These are phyloP conservation scores for Halcyon senegalensis DNA, from an alignment of 2,113 vertebrate species.

Conservation along the genomic window DNA sequence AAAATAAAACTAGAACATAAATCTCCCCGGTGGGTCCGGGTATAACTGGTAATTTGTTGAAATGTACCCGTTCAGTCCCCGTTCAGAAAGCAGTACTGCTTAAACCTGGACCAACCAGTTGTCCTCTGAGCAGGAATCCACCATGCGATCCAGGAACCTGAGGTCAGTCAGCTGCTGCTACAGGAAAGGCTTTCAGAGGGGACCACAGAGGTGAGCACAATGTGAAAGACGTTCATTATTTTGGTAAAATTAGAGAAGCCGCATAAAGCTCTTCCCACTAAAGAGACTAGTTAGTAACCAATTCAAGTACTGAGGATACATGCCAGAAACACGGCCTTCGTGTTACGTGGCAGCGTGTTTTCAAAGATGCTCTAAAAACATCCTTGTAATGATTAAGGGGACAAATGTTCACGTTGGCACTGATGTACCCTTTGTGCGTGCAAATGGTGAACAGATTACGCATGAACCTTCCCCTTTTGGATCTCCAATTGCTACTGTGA, in stretches of 20 bases:
- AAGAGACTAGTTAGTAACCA: not conserved
- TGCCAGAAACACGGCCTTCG: not conserved
- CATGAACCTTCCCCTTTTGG: not conserved
- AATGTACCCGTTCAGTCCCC: not conserved
- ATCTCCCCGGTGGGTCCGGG: not conserved
- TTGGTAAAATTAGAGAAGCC: not conserved
- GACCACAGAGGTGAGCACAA: not conserved
- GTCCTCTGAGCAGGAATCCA: not conserved
- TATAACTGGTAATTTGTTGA: not conserved
- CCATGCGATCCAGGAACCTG: not conserved
- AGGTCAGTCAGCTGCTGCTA: not conserved
- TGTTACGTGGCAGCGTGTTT: not conserved
- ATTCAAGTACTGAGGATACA: not conserved
- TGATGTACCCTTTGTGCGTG: not conserved
- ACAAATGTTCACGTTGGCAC: not conserved
- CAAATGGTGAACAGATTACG: not conserved
- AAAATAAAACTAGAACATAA: not conserved
- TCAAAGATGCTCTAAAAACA: not conserved
- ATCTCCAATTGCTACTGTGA: not conserved
- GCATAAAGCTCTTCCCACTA: not conserved
- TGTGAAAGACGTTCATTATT: not conserved
- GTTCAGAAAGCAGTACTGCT: not conserved
- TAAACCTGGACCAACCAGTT: not conserved
- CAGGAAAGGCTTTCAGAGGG: not conserved
- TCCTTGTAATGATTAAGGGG: not conserved